phyloP scores from a whole-genome alignment of 1,140 invertebrate species.

The Acarapis woodi region DNA sequence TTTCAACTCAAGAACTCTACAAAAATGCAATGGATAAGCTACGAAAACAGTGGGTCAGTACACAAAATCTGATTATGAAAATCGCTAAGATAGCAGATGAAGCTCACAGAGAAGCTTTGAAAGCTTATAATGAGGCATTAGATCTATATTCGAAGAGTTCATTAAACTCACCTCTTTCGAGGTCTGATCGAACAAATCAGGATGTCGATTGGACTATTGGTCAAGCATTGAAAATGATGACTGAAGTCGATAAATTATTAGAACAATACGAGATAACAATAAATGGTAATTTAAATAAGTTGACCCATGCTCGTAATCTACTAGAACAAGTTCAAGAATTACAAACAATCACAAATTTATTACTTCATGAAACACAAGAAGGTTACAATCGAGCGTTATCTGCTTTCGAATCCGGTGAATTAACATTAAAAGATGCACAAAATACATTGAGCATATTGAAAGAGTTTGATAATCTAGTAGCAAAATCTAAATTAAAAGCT shows the following conservation, averaged over 20 bases:
- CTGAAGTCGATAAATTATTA: constrained; percentile 27
- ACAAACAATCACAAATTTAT: constrained; percentile 29
- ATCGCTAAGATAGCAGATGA: constrained; percentile 35
- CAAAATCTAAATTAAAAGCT: constrained; percentile 38
- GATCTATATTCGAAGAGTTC: constrained; percentile 39
- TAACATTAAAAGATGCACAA: constrained; percentile 53
- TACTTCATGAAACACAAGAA: constrained; percentile 33
- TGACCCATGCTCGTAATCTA: constrained; percentile 16
- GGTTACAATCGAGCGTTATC: constrained; percentile 40
- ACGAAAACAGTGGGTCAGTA: constrained; percentile 26
- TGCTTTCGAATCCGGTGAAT: constrained; percentile 48
- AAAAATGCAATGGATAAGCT: constrained; percentile 24
- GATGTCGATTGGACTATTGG: constrained; percentile 6
- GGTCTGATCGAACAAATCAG: constrained; percentile 22
- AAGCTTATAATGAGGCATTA: constrained; percentile 46
- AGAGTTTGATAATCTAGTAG: constrained; percentile 62
- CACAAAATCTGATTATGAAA: constrained; percentile 17
- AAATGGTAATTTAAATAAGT: constrained; percentile 16
- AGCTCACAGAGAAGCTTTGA: constrained; percentile 33
- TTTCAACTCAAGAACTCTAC: constrained; percentile 37
- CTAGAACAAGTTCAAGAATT: constrained; percentile 24
- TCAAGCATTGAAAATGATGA: constrained; percentile 2
- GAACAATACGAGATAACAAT: constrained; percentile 22
- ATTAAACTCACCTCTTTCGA: constrained; percentile 36
- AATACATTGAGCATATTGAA: constrained; percentile 49